Evolutionary conservation across 2,888 invertebrate species (phyloP).

Genomic region (Platycnemis pennipes): DNA sequence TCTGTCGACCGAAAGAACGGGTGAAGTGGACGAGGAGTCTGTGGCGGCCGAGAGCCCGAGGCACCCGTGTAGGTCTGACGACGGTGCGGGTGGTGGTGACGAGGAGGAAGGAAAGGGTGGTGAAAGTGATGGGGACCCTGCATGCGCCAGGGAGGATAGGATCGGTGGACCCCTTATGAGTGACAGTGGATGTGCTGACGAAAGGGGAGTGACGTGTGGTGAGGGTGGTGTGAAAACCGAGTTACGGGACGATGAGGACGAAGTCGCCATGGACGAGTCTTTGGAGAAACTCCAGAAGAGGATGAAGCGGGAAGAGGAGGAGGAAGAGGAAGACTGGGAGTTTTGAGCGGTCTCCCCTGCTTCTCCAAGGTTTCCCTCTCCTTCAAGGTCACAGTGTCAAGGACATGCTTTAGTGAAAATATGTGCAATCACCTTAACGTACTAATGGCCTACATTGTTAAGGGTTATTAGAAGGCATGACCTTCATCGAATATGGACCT

Average conservation of each 20-base stretch:
- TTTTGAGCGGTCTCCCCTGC: constrained; percentile 69
- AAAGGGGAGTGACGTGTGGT: constrained; percentile 73
- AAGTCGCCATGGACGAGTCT: constrained; percentile 75
- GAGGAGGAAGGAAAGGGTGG: constrained; percentile 64
- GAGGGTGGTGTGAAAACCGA: constrained; percentile 21
- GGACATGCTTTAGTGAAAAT: constrained; percentile 62
- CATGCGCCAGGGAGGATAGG: constrained; percentile 30
- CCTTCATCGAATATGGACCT: constrained; percentile 58
- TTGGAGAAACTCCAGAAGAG: constrained; percentile 71
- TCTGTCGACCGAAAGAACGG: constrained; percentile 70
- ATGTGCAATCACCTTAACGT: constrained; percentile 72
- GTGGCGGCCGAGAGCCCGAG: constrained; percentile 73
- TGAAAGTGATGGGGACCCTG: constrained; percentile 15
- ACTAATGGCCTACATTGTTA: constrained; percentile 9
- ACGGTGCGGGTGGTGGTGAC: constrained; percentile 70
- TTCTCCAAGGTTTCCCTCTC: constrained; percentile 5
- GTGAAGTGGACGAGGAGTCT: constrained; percentile 71
- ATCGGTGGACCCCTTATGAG: constrained; percentile 28
- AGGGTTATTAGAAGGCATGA: constrained; percentile 18
- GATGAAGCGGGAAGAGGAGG: constrained; percentile 72
- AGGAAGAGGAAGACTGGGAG: constrained; percentile 72
- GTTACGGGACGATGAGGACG: constrained; percentile 70
- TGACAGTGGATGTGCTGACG: constrained; percentile 15
- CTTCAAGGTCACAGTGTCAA: constrained; percentile 22
- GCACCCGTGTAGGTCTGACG: constrained; percentile 48